A percentile compares a stretch with the other conserved stretches of the same genome.
These are phyloP conservation scores for Coccyzus lansbergi DNA, from an alignment of 2,797 vertebrate genomes.

Conservation along the genomic window DNA sequence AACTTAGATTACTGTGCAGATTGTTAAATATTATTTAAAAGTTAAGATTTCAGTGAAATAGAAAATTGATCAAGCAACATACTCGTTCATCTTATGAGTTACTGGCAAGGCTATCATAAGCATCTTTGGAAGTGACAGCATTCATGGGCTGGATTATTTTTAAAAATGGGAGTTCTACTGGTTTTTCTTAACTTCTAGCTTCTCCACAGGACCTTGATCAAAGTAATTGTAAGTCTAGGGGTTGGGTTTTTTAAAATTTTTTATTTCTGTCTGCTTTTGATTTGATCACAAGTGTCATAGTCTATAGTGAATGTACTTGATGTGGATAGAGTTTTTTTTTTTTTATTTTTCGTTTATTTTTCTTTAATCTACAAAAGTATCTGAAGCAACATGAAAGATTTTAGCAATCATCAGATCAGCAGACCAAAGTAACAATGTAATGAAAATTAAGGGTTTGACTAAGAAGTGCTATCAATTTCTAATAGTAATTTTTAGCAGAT, in stretches of 20 bases:
- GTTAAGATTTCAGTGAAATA: background rate
- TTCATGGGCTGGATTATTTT: background rate
- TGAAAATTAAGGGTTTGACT: background rate
- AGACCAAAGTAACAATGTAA: background rate
- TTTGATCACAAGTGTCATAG: background rate
- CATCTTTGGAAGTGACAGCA: background rate
- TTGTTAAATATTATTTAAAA: background rate
- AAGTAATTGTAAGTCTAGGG: background rate
- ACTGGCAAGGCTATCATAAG: background rate
- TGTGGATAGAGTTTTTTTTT: background rate
- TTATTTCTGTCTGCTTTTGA: background rate
- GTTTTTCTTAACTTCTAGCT: background rate
- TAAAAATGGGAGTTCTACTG: background rate
- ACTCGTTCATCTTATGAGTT: background rate
- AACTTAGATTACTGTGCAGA: background rate
- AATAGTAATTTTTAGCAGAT: background rate
- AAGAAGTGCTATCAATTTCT: background rate
- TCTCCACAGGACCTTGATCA: background rate
- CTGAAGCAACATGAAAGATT: background rate
- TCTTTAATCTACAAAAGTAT: background rate
- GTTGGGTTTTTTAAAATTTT: background rate
- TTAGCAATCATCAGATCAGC: background rate
- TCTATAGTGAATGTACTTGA: background rate
- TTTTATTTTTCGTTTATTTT: too few species aligned
- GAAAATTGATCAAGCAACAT: background rate